A percentile compares a stretch with the other conserved stretches of the same genome.
phyloP scores from a whole-genome alignment of 2,113 vertebrate species.

The Rhegmatorhina hoffmannsi region DNA sequence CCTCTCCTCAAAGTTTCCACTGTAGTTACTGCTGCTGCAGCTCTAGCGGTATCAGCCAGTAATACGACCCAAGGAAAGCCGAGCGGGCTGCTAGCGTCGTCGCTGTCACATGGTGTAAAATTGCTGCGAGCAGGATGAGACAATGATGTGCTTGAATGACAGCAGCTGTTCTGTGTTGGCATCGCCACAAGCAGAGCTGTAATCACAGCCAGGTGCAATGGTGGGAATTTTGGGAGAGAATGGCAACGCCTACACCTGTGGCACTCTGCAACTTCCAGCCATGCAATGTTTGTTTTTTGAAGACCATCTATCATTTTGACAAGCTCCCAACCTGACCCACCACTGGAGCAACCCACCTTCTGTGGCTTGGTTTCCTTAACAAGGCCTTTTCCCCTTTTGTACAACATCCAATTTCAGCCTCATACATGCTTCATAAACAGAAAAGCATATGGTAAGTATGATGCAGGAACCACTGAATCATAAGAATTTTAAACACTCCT shows the following conservation, averaged over 20 bases:
- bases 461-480: conserved; percentile 46
- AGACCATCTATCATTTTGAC: conserved; percentile 45
- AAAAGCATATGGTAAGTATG: conserved; percentile 21
- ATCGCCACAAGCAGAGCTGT: conserved; percentile 9
- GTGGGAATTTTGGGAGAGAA: not conserved
- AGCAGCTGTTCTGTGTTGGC: conserved; percentile 13
- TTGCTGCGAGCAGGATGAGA: conserved; percentile 15
- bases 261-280: conserved; percentile 7
- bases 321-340: not conserved
- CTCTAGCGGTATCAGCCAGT: not conserved
- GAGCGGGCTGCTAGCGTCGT: not conserved
- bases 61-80: not conserved
- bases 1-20: conserved; percentile 12
- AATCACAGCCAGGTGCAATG: conserved; percentile 36
- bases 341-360: not conserved
- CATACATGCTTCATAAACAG: not conserved
- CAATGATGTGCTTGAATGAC: conserved; percentile 13
- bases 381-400: conserved; percentile 1
- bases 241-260: conserved; percentile 29
- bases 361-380: not conserved
- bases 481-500: conserved; percentile 63
- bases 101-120: conserved; percentile 13
- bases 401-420: conserved; percentile 11
- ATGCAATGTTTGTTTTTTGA: not conserved
- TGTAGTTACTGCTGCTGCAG: not conserved